Percentiles rank a stretch among this genome's conserved stretches.
phyloP scores from a whole-genome alignment of 2,113 vertebrate species.

The Parus major region DNA sequence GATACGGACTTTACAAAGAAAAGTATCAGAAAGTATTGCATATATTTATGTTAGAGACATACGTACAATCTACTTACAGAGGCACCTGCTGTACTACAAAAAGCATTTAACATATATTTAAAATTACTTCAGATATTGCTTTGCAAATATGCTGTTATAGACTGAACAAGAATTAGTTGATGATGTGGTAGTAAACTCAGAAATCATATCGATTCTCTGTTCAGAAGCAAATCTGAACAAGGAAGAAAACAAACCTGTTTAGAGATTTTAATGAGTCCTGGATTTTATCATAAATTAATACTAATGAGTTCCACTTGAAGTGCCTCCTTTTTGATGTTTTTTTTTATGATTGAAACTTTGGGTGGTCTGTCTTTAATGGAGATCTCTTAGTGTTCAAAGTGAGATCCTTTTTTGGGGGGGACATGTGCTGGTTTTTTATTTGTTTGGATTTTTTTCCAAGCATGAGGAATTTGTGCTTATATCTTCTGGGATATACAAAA shows the following conservation, averaged over 20 bases:
- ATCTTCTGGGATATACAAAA: slow-evolving; percentile 4
- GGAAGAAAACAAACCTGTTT: background rate
- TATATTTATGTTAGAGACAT: background rate
- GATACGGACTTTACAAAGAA: accelerated
- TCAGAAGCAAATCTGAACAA: background rate
- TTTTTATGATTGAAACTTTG: slow-evolving; percentile 47
- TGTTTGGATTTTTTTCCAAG: background rate
- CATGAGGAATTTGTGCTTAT: slow-evolving; percentile 18
- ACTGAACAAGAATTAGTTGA: background rate
- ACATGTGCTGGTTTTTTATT: no score
- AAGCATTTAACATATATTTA: background rate
- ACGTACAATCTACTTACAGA: background rate
- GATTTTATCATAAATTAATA: slow-evolving; percentile 31
- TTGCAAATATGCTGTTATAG: background rate
- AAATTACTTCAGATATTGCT: accelerated
- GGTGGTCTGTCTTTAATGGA: slow-evolving; percentile 43
- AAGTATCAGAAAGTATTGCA: background rate
- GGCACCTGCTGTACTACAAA: background rate
- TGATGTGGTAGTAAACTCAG: background rate
- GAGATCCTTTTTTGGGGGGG: slow-evolving; percentile 16
- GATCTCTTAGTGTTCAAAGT: slow-evolving; percentile 54
- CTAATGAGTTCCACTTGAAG: slow-evolving; percentile 30
- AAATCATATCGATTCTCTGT: background rate
- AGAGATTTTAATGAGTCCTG: slow-evolving; percentile 38
- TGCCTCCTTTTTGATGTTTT: slow-evolving; percentile 39